phyloP scores from a whole-genome alignment of 2,113 vertebrate genomes.

The Cyanistes caeruleus region DNA sequence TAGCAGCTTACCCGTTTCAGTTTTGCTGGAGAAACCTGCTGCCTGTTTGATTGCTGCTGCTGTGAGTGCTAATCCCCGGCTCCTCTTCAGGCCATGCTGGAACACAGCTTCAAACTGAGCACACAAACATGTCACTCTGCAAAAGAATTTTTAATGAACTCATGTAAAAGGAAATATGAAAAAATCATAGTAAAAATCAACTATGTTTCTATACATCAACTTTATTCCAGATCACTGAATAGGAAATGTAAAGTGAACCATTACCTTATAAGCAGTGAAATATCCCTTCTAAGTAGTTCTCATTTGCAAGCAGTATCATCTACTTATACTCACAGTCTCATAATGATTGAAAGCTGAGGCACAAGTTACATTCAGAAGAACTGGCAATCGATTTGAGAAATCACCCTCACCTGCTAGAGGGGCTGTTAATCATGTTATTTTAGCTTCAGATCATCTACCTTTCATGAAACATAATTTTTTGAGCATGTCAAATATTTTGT shows the following conservation, averaged over 20 bases:
- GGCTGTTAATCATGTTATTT: not conserved
- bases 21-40: constrained; percentile 91
- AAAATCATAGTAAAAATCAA: not conserved
- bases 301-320: not conserved
- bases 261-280: not conserved
- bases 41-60: constrained; percentile 95
- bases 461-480: not conserved
- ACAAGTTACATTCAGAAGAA: not conserved
- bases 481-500: not conserved
- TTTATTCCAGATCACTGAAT: not conserved
- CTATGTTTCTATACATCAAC: not conserved
- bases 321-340: not conserved
- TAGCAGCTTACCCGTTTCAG: constrained; percentile 84
- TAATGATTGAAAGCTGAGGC: not conserved
- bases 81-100: constrained; percentile 94
- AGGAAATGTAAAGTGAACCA: not conserved
- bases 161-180: not conserved
- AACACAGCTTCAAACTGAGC: constrained; percentile 95
- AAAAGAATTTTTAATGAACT: constrained; percentile 22
- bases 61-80: constrained; percentile 88
- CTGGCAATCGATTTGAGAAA: not conserved
- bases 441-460: not conserved
- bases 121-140: constrained; percentile 95
- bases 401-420: not conserved
- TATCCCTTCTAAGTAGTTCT: not conserved